A percentile compares a stretch with the other conserved stretches of the same genome.
phyloP scores from a whole-genome alignment of 2,113 vertebrate genomes.

The Gasterosteus nipponicus region DNA sequence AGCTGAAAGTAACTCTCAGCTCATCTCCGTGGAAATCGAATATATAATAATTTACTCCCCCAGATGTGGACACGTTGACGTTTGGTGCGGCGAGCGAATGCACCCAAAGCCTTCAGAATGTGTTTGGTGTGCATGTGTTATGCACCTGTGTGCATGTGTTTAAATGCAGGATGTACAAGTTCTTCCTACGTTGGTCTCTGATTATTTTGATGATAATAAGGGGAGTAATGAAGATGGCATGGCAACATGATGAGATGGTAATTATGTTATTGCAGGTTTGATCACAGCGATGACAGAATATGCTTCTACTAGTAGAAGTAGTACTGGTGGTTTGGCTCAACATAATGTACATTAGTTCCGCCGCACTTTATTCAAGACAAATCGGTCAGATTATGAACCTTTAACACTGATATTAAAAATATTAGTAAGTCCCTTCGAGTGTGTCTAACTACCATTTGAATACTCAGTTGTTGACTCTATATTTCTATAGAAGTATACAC shows the following conservation, averaged over 20 bases:
- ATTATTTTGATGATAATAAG: conserved; percentile 47
- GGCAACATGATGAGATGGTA: conserved; percentile 3
- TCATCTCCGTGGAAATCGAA: conserved; percentile 75
- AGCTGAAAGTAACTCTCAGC: conserved; percentile 58
- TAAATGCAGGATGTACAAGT: conserved; percentile 8
- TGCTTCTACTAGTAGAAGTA: neutral
- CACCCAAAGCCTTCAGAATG: conserved; percentile 2
- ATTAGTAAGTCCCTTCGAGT: neutral
- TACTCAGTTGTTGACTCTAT: too few relatives aligned
- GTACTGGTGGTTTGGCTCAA: neutral
- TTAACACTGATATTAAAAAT: neutral
- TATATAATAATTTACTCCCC: conserved; percentile 52
- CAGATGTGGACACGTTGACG: conserved; percentile 46
- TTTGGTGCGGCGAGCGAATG: neutral
- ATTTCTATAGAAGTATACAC: too few relatives aligned
- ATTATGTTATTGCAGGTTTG: conserved; percentile 24
- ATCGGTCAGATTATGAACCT: neutral
- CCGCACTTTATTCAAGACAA: neutral
- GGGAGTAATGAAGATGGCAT: conserved; percentile 33
- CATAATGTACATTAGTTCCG: neutral
- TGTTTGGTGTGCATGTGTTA: neutral
- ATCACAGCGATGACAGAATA: conserved; percentile 12
- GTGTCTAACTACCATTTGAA: neutral
- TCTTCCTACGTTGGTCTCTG: conserved; percentile 19
- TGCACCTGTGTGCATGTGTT: neutral